These are phyloP conservation scores for Osmerus eperlanus DNA, from an alignment of 2,113 vertebrate species.

Conservation along the genomic window DNA sequence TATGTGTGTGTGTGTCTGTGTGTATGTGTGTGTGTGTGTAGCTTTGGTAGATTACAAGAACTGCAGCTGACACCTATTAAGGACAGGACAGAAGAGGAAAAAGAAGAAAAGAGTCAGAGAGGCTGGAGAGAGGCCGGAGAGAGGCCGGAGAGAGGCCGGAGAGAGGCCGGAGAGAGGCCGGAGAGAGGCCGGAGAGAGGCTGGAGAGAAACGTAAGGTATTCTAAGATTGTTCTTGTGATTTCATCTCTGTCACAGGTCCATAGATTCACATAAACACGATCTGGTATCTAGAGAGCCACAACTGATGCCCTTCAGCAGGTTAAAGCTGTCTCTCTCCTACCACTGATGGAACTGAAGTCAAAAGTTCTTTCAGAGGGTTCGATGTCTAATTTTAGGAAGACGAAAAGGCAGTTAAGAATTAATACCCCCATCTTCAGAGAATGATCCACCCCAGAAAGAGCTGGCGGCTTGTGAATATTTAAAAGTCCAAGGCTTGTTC, in stretches of 20 bases:
- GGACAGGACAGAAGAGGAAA: background rate
- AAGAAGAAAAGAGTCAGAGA: slow-evolving; percentile 1
- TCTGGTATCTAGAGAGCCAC: no score
- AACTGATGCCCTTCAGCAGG: no score
- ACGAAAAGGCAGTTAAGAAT: slow-evolving; percentile 6
- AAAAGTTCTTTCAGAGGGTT: slow-evolving; percentile 24
- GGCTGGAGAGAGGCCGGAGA: no score
- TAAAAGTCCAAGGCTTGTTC: background rate
- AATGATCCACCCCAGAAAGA: slow-evolving; percentile 4
- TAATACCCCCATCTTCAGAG: slow-evolving; percentile 8
- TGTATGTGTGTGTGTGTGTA: slow-evolving; percentile 2
- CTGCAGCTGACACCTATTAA: background rate
- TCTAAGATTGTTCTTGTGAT: no score
- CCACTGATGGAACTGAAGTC: no score
- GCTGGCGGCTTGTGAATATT: background rate
- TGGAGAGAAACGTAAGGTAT: no score
- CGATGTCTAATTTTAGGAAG: background rate
- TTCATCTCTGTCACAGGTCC: no score
- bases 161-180: background rate
- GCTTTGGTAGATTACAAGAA: background rate
- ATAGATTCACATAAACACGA: no score
- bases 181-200: no score
- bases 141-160: no score
- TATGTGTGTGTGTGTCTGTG: background rate
- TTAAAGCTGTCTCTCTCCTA: no score